Percentiles rank a stretch among this genome's conserved stretches.
Evolutionary conservation across 2,888 invertebrate genomes (phyloP).

Genomic region (Polymixis lichenea): DNA sequence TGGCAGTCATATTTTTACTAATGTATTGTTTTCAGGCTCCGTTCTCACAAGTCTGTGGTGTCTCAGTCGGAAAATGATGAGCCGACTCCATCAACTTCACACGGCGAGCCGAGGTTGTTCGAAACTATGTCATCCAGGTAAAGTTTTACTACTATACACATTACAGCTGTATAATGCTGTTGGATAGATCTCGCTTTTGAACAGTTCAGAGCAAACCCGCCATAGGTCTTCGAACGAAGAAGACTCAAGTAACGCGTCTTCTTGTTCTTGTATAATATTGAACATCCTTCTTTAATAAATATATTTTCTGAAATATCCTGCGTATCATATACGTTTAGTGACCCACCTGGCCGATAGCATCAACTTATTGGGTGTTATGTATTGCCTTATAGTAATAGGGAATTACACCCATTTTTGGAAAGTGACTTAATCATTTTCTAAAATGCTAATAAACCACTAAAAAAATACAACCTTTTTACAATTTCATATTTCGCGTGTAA

Average conservation of each 20-base stretch:
- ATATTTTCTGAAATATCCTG: neutral
- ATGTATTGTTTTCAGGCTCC: conserved; percentile 75
- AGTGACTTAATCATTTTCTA: too few species aligned
- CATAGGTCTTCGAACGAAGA: too few species aligned
- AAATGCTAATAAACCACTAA: too few species aligned
- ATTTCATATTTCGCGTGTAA: too few species aligned
- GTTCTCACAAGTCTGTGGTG: conserved; percentile 86
- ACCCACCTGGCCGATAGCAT: neutral
- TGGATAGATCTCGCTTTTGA: neutral
- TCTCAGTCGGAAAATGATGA: conserved; percentile 86
- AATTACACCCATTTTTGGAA: too few species aligned
- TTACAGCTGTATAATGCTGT: too few species aligned
- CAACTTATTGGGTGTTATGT: neutral
- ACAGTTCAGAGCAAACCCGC: conserved; percentile 4
- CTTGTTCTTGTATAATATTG: neutral
- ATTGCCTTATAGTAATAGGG: neutral
- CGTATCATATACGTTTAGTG: neutral
- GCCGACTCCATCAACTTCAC: conserved; percentile 82
- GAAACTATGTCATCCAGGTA: conserved; percentile 87
- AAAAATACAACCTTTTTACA: too few species aligned
- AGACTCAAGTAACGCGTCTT: neutral
- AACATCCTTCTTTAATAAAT: neutral
- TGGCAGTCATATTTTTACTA: neutral
- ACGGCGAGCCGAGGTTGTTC: conserved; percentile 79
- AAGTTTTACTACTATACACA: neutral